Base-by-base conservation (phyloP, 2,888 invertebrate species). In the Drosophila anomelani region DNA sequence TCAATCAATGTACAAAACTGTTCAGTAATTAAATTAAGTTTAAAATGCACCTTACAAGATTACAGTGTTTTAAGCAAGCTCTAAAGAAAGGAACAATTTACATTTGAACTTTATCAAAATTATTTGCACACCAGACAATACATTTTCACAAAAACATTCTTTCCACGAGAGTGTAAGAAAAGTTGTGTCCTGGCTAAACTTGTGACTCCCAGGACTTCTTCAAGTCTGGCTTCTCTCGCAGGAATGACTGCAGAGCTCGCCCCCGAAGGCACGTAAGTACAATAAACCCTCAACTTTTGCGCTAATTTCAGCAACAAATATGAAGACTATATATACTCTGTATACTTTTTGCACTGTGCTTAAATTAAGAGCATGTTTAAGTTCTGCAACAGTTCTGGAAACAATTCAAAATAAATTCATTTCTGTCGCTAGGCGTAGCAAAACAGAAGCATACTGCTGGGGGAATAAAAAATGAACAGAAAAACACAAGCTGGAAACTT, bases 371-470 rank as follows among this genome's bases (percentile, higher is more conserved):
- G 70, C 36, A 47, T 71, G 57, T 69, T 71, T 57, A 51, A 69
- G 68, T 71, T 71, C 46, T 38, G 73, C 54, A 49, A 77, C 77
- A 71, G 68, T 71, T 71, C 49, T 38, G 71, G 54, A 46, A 77
- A 82, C 88, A 81, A 81, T 75, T 77, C 61, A 49, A 88, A 82
- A 73, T 70, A 75, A 80, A 83, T 75, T 80, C 59, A 58, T 80
- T 78, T 67, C 39, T 75, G 74, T 71, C 62, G 71, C 74, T 74
- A 62, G 44, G 57, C 44, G 39, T 63, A 49, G 59, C 46, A 74
- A 87, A 67, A 79, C 79, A 67, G 26, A 75, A 66, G 72, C 66
- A 38, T 38, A 38, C 41, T 34, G 13, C 51, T 20, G 47, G 47
- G 10, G 34, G 34, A 20, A 34, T 34, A 51, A 51, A 51, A 20